phyloP scores from a whole-genome alignment of 2,113 vertebrate species.

The Oplegnathus fasciatus region DNA sequence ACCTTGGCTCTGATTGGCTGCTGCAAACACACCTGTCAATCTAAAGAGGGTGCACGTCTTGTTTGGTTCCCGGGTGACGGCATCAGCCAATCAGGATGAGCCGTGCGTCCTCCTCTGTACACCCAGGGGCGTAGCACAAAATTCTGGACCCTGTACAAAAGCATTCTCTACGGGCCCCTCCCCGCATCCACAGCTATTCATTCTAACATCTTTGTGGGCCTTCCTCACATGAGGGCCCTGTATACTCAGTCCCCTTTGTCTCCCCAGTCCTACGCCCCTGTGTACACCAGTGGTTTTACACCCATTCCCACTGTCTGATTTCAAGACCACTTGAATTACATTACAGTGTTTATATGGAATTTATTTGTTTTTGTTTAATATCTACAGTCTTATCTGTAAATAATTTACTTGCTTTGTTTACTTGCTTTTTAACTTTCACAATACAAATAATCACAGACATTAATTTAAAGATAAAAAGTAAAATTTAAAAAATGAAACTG shows the following conservation, averaged over 20 bases:
- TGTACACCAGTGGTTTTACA: not conserved
- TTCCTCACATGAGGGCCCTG: no score
- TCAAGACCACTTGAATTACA: not conserved
- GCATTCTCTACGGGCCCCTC: no score
- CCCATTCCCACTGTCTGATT: no score
- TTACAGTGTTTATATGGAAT: not conserved
- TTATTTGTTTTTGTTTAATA: not conserved
- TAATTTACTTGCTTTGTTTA: not conserved
- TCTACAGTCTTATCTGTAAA: no score
- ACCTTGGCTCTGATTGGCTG: slow-evolving; percentile 41
- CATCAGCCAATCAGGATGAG: not conserved
- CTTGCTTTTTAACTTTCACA: no score
- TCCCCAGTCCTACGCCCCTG: no score
- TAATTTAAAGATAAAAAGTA: not conserved
- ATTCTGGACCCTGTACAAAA: no score
- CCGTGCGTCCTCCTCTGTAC: not conserved
- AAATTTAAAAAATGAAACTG: not conserved
- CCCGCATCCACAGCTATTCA: no score
- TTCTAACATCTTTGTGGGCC: no score
- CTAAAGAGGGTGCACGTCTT: not conserved
- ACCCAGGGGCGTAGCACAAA: no score
- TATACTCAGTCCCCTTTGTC: no score
- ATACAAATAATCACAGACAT: no score
- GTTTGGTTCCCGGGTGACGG: not conserved
- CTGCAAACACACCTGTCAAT: slow-evolving; percentile 43